Evolutionary conservation across 2,888 invertebrate genomes (phyloP).

Genomic region (Dryomyza anilis): DNA sequence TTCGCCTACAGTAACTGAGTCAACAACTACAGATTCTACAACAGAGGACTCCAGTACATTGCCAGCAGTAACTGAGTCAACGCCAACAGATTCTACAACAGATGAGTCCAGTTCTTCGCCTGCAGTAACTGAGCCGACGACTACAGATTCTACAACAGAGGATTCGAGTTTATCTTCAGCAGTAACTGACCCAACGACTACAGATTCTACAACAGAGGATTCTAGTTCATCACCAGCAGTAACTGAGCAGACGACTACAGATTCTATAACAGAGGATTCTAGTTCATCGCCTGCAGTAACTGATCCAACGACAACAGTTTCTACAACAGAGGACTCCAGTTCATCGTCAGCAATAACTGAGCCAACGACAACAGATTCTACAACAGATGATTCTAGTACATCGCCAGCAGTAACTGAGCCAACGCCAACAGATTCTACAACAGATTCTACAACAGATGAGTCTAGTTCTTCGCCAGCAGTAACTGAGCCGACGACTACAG

Average conservation of each 20-base stretch:
- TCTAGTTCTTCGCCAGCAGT: no score
- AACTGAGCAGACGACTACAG: neutral
- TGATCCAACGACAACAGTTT: neutral
- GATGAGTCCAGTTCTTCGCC: neutral
- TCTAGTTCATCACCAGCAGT: neutral
- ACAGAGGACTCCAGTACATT: no score
- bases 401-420: neutral
- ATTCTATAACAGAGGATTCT: neutral
- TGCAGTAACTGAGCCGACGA: neutral
- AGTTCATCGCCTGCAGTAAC: no score
- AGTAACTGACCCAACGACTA: no score
- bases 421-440: no score
- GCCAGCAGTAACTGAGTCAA: neutral
- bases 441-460: neutral
- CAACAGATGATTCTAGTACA: neutral
- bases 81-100: conserved; percentile 8
- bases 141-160: neutral
- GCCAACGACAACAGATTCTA: neutral
- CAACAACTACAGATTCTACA: no score
- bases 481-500: no score
- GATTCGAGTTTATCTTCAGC: neutral
- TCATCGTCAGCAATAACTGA: neutral
- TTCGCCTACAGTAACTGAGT: no score
- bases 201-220: neutral
- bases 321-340: neutral